phyloP scores from a whole-genome alignment of 2,797 vertebrate genomes.

The Corythornis leucogaster region DNA sequence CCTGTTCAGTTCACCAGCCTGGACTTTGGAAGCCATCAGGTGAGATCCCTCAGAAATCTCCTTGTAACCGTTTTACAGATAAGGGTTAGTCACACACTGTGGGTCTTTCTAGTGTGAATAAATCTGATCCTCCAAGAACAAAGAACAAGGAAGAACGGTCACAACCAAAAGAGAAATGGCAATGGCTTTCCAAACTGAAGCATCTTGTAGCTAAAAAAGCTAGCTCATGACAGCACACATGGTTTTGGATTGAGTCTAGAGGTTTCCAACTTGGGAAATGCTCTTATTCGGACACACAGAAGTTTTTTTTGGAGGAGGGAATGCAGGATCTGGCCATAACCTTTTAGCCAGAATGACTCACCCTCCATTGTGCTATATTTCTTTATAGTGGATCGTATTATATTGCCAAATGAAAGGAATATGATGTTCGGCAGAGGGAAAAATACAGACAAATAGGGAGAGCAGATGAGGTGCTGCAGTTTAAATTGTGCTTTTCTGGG shows the following conservation, averaged over 20 bases:
- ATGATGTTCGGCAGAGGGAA: conserved; percentile 43
- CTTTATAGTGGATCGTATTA: conserved; percentile 38
- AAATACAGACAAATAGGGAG: conserved; percentile 51
- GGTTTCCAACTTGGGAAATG: neutral
- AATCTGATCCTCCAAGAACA: neutral
- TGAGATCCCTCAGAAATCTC: neutral
- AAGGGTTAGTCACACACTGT: neutral
- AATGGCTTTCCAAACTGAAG: neutral
- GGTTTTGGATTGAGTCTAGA: neutral
- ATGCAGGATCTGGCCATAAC: conserved; percentile 15
- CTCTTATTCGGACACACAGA: neutral
- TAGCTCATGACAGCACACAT: neutral
- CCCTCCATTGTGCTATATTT: conserved; percentile 43
- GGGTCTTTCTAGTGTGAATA: neutral
- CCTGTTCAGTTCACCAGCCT: neutral
- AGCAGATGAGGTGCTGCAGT: conserved; percentile 62
- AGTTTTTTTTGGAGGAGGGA: neutral
- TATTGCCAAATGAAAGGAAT: conserved; percentile 54
- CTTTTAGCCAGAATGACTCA: conserved; percentile 60
- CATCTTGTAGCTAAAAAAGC: neutral
- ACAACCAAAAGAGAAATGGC: neutral
- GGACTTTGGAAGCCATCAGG: neutral
- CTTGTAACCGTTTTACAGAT: neutral
- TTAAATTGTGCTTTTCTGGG: conserved; percentile 54
- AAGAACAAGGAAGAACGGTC: neutral